These are phyloP conservation scores for Acanthoscelides obtectus DNA, from an alignment of 2,888 invertebrate species.

Conservation along the genomic window DNA sequence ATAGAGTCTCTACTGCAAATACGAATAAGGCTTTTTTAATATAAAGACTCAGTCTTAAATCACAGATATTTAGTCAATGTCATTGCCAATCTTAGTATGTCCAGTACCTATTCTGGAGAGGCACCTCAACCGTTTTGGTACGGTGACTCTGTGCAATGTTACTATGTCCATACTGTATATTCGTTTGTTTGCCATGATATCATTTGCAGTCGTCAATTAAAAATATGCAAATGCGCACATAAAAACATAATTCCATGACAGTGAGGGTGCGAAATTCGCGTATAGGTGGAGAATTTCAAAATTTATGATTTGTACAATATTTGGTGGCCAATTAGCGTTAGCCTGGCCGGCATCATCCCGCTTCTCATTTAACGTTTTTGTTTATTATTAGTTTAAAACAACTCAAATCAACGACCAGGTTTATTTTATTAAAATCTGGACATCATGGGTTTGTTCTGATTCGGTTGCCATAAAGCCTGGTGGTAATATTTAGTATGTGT, in stretches of 20 bases:
- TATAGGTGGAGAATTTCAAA: neutral
- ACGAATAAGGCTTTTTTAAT: too few relatives aligned
- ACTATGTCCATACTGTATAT: neutral
- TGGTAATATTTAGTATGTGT: neutral
- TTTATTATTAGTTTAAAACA: neutral
- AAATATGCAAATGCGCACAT: slow-evolving; percentile 23
- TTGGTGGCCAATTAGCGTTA: neutral
- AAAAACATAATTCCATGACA: slow-evolving; percentile 11
- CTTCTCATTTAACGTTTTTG: neutral
- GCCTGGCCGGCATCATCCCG: neutral
- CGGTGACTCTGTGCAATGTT: too few relatives aligned
- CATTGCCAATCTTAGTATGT: too few relatives aligned
- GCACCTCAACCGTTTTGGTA: too few relatives aligned
- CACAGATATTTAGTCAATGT: too few relatives aligned
- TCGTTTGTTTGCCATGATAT: slow-evolving; percentile 19
- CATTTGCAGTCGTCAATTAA: slow-evolving; percentile 23
- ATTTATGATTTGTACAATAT: slow-evolving; percentile 2
- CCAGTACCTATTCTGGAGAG: too few relatives aligned
- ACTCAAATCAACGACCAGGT: neutral
- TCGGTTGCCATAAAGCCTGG: too few relatives aligned
- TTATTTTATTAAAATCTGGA: neutral
- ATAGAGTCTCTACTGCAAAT: too few relatives aligned
- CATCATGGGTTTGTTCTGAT: neutral
- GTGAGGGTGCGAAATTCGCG: slow-evolving; percentile 3
- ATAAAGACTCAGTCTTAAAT: too few relatives aligned